Base-by-base conservation (phyloP, 1,140 invertebrate genomes). In the Drosophila kurseongensis region DNA sequence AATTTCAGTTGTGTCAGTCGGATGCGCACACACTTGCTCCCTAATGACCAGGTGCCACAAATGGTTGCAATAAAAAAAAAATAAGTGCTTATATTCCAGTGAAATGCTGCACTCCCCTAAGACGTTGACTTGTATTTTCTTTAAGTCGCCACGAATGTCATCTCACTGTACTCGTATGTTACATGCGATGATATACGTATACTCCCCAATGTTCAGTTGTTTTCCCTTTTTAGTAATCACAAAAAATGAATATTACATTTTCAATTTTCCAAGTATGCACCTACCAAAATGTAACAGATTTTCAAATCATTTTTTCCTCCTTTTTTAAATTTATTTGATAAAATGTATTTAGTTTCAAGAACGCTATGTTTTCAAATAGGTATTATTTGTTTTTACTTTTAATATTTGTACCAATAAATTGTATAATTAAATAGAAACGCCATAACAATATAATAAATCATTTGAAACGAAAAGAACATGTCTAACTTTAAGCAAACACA, bases 1-100 rank as follows among this genome's bases (percentile, higher is more conserved):
- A 71, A 71, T 69, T 71, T 69, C 66, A 71, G 67, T 69, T 71
- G 51, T 57, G 65, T 58, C 67, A 71, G 27, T 71, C 52, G 68
- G 29, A 71, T 23, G 36, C 16, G 32, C 36, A 35, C 45, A 29
- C 57, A 62, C 16, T 16, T 60, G 47, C 47, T 62, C 48, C 65
- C 67, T 71, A 71, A 71, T 71, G 67, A 71, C 66, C 67, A 71
- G 67, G 67, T 71, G 67, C 67, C 67, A 69, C 67, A 71, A 71
- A 71, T 71, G 67, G 65, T 50, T 69, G 67, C 42, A 69, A 35
- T 47, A 51, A 36, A 14, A 12, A n/a, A 13, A 14, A 16, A 9
- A 23, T 10, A 12, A 23, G 1, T 35, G 10, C 14, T 23, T 14
- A 36, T 50, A 29, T 50, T 32, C 47, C 48, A 60, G 32, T 54